Base-by-base conservation (phyloP, 2,797 vertebrate genomes). In the Gadopsis bispinosus region DNA sequence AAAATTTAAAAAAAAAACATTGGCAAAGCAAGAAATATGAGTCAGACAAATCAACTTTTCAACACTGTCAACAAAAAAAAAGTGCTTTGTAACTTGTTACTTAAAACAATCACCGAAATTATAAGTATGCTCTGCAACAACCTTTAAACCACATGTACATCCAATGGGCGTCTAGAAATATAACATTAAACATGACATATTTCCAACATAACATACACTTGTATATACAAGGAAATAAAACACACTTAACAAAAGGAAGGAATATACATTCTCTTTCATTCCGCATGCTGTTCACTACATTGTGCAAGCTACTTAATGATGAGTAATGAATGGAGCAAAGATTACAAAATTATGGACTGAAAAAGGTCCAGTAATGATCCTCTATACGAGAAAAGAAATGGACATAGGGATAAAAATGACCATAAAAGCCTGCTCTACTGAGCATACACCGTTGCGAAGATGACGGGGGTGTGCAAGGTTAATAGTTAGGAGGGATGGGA, bases 241-340 rank as follows among this genome's bases (percentile, higher is more conserved):
- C 63, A 62, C 33, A 88, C 7, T 13, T 11, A 64, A 64, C 8
- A 35, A 6, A 39, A 12, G 59, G 39, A 67, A 67, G 56, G 8
- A 71, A 75, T 75, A 60, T 39, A 69, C 13, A 45, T 5, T 60
- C 10, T 77, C 20, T 85, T 47, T 78, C 72, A 86, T 85, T 84
- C 73, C 4, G 54, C 89, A 93, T 94, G 91, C 93, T 75, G 64
- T 80, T 87, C 31, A 83, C 84, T 69, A 71, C 69, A 73, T 10
- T 75, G 59, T 64, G 66, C 70, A 85, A 82, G 73, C 50, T 69
- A 22, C 65, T 63, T 75, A 81, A 83, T 65, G 58, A 89, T 81
- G 73, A 90, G 41, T 66, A 59, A 89, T 83, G 73, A 77, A 89
- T 75, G 73, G 60, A 65, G 66, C 12, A 71, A 60, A 77, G 74